phyloP scores from a whole-genome alignment of 2,888 invertebrate species.

The Morinoia aosen region DNA sequence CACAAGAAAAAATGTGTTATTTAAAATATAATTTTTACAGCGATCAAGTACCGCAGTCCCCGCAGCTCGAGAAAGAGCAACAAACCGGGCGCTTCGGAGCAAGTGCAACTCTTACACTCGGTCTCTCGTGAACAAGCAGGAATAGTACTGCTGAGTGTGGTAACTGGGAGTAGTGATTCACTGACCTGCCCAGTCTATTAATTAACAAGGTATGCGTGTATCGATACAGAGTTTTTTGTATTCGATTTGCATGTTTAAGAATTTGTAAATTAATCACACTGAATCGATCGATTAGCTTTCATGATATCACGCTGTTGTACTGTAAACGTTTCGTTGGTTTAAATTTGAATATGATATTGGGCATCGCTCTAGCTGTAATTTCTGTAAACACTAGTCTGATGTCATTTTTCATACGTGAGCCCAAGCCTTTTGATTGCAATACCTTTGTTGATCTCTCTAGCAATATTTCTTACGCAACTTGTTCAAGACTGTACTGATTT shows the following conservation, averaged over 20 bases:
- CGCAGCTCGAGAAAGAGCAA: neutral
- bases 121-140: neutral
- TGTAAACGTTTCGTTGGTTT: neutral
- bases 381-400: no score
- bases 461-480: no score
- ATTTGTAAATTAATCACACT: no score
- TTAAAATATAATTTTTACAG: slow-evolving; percentile 49
- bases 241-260: neutral
- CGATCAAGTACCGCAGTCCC: neutral
- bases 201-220: neutral
- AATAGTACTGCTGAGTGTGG: no score
- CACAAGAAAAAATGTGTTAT: slow-evolving; percentile 44
- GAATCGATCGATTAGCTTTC: no score
- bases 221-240: neutral
- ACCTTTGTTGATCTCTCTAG: neutral
- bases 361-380: neutral
- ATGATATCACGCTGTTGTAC: no score
- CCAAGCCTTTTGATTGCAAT: no score
- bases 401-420: no score
- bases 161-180: neutral
- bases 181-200: neutral
- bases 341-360: neutral
- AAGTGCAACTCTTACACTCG: neutral
- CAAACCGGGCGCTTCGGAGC: neutral
- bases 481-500: neutral